These are phyloP conservation scores for Dioctria rufipes DNA, from an alignment of 2,888 invertebrate species.

Conservation along the genomic window DNA sequence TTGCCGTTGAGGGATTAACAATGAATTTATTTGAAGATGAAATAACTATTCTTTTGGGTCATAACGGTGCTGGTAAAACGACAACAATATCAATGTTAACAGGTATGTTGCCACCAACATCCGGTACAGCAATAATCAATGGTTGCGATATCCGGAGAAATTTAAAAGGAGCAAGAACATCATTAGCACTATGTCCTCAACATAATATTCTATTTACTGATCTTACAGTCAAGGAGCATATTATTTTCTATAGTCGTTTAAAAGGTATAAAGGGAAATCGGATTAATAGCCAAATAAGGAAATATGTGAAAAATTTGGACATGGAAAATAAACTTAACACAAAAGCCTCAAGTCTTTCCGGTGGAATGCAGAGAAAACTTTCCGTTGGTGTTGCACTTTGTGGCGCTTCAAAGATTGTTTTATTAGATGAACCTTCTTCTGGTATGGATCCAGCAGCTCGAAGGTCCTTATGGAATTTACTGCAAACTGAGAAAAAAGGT, in stretches of 20 bases:
- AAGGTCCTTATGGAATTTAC: conserved; percentile 87
- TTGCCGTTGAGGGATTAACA: conserved; percentile 80
- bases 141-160: conserved; percentile 80
- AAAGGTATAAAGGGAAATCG: conserved; percentile 76
- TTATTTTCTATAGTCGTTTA: conserved; percentile 85
- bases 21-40: conserved; percentile 90
- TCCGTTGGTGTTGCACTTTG: conserved; percentile 84
- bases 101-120: conserved; percentile 79
- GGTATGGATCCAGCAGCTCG: conserved; percentile 91
- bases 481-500: conserved; percentile 81
- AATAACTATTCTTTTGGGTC: conserved; percentile 88
- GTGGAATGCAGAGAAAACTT: conserved; percentile 85
- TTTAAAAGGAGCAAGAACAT: conserved; percentile 77
- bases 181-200: conserved; percentile 88
- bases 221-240: conserved; percentile 86
- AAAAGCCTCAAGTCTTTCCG: conserved; percentile 77
- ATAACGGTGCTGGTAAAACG: conserved; percentile 91
- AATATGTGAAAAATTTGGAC: conserved; percentile 78
- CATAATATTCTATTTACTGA: conserved; percentile 89
- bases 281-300: conserved; percentile 76
- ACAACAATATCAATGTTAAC: conserved; percentile 95
- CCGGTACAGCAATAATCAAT: conserved; percentile 80
- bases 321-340: conserved; percentile 78
- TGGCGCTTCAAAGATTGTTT: conserved; percentile 81
- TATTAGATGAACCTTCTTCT: conserved; percentile 85